Conservation (phyloP, 2,888 invertebrate species). For the Eupithecia subumbrata region DNA sequence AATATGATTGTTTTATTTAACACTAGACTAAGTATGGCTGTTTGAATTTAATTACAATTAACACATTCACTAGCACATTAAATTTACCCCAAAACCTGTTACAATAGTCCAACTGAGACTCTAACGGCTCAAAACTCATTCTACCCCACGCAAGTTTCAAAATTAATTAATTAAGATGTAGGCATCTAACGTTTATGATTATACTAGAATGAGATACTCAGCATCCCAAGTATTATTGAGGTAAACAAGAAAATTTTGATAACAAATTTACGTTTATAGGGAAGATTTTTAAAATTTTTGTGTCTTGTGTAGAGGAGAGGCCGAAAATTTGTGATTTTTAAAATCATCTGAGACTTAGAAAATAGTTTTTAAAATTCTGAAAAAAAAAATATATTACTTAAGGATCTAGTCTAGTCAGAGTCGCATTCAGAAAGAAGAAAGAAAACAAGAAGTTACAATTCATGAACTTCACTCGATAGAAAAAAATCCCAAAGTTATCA, state of each 20-base stretch:
- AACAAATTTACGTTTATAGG: not conserved
- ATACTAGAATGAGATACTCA: not conserved
- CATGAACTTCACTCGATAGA: too few relatives aligned
- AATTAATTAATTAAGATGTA: conserved; percentile 30
- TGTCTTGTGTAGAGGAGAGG: too few relatives aligned
- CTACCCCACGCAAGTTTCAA: conserved; percentile 24
- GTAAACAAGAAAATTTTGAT: not conserved
- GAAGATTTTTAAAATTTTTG: not conserved
- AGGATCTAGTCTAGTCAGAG: too few relatives aligned
- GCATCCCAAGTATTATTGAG: not conserved
- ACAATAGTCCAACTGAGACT: conserved; percentile 11
- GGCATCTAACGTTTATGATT: conserved; percentile 20
- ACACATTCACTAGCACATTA: conserved; percentile 7
- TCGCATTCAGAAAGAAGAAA: too few relatives aligned
- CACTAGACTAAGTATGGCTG: not conserved
- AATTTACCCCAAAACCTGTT: not conserved
- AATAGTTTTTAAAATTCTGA: too few relatives aligned
- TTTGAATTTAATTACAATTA: not conserved
- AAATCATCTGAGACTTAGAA: too few relatives aligned
- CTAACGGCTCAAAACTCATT: conserved; percentile 22
- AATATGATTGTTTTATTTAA: not conserved
- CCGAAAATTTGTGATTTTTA: too few relatives aligned
- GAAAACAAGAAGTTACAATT: too few relatives aligned
- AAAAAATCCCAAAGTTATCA: too few relatives aligned
- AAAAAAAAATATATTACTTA: too few relatives aligned